A percentile compares a stretch with the other conserved stretches of the same genome.
phyloP scores from a whole-genome alignment of 1,140 invertebrate genomes.

The Coptotermes formosanus region DNA sequence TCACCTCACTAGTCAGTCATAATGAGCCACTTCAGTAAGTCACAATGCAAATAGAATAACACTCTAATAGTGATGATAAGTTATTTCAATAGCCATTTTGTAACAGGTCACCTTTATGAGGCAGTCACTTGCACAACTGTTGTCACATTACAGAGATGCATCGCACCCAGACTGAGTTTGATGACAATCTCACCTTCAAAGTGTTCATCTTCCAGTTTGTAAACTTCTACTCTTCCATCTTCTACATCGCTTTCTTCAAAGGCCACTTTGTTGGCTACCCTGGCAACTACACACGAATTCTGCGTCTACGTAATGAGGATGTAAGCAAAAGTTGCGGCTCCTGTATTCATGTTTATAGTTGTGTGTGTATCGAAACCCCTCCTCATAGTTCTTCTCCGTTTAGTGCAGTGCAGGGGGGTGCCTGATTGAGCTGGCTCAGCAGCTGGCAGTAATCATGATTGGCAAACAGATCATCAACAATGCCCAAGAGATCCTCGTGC shows the following conservation, averaged over 20 bases:
- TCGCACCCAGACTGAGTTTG: conserved; percentile 80
- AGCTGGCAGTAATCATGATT: conserved; percentile 82
- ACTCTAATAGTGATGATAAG: too few species aligned
- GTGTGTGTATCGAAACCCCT: not conserved
- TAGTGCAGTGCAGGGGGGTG: conserved; percentile 79
- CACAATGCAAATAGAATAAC: too few species aligned
- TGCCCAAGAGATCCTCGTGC: conserved; percentile 71
- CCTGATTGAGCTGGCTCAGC: conserved; percentile 78
- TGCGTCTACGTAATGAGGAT: conserved; percentile 69
- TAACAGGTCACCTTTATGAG: too few species aligned
- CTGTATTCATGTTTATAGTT: not conserved
- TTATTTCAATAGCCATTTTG: too few species aligned
- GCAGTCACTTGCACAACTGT: too few species aligned
- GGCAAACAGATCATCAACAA: conserved; percentile 82
- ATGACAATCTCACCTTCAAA: conserved; percentile 80
- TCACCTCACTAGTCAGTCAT: too few species aligned
- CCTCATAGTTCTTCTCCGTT: not conserved
- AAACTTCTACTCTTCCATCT: conserved; percentile 83
- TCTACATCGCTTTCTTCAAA: conserved; percentile 85
- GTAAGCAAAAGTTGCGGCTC: conserved; percentile 47
- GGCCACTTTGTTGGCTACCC: conserved; percentile 78
- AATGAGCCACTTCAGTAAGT: too few species aligned
- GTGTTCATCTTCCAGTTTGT: conserved; percentile 87
- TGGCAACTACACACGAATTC: conserved; percentile 69
- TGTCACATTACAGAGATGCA: conserved; percentile 66